Conservation (phyloP, 1,140 invertebrate species). For the Epicauta chinensis region DNA sequence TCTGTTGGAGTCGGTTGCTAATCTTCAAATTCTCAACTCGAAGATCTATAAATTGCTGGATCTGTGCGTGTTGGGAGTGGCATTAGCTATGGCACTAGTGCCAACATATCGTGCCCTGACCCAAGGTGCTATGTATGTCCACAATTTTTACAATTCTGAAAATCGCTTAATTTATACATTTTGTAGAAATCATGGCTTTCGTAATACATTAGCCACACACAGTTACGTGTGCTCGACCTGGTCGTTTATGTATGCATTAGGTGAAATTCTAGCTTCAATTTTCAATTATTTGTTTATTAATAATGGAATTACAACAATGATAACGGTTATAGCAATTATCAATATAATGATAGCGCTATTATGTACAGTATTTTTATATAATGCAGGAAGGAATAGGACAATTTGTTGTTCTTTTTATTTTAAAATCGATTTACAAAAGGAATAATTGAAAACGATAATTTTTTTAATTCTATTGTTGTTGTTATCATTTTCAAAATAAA, state of each 20-base stretch:
- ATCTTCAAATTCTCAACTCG: background rate
- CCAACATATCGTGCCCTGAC: slow-evolving; percentile 2
- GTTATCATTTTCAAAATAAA: no score
- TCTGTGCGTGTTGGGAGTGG: slow-evolving; percentile 2
- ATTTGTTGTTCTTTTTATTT: slow-evolving; percentile 3
- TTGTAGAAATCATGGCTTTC: background rate
- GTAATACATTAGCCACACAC: slow-evolving; percentile 3
- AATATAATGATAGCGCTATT: background rate
- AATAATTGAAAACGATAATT: background rate
- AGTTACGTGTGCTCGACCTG: slow-evolving; percentile 6
- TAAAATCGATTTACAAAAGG: slow-evolving; percentile 1
- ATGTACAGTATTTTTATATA: slow-evolving; percentile 3
- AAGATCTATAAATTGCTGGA: background rate
- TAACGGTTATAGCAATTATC: background rate
- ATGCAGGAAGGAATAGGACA: background rate
- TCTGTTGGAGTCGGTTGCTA: background rate
- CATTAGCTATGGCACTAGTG: slow-evolving; percentile 6
- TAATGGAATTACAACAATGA: background rate
- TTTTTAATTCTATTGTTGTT: no score
- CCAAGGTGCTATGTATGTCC: slow-evolving; percentile 3
- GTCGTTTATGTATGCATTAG: slow-evolving; percentile 4
- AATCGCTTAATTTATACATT: background rate
- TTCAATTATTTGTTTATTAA: background rate
- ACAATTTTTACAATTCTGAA: no score
- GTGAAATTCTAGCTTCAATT: slow-evolving; percentile 2